Evolutionary conservation across 2,797 vertebrate species (phyloP).

Genomic region (Acanthurus lineatus): DNA sequence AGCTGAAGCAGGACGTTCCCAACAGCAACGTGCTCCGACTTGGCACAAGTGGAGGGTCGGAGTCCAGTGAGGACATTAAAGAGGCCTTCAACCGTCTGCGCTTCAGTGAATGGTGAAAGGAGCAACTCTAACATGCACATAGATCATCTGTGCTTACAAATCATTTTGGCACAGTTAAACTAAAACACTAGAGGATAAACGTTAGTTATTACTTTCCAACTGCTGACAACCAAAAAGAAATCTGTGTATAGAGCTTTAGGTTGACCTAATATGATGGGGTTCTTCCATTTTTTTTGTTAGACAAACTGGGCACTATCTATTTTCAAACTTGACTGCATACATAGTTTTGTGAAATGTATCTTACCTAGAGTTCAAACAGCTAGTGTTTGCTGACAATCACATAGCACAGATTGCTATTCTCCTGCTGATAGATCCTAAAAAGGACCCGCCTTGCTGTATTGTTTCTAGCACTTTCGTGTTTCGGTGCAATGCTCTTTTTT

Average conservation of each 20-base stretch:
- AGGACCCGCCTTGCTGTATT: constrained; percentile 31
- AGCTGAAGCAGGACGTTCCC: constrained; percentile 88
- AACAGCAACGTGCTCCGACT: constrained; percentile 82
- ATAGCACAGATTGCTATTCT: constrained; percentile 21
- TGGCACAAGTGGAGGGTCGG: constrained; percentile 31
- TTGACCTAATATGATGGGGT: constrained; percentile 28
- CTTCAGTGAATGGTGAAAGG: constrained; percentile 83
- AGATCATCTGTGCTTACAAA: background rate
- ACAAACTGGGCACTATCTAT: constrained; percentile 9
- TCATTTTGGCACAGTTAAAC: background rate
- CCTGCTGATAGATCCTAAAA: constrained; percentile 55
- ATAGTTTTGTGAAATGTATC: constrained; percentile 3
- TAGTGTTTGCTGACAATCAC: constrained; percentile 47
- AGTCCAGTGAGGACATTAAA: constrained; percentile 81
- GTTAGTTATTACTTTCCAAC: constrained; percentile 31
- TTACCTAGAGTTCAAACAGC: constrained; percentile 21
- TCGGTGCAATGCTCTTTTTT: constrained; percentile 16
- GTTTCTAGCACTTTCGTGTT: constrained; percentile 49
- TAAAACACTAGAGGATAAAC: constrained; percentile 47
- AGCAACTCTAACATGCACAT: background rate
- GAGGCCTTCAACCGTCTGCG: constrained; percentile 89
- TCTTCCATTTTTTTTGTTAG: constrained; percentile 7
- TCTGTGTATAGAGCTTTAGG: constrained; percentile 11
- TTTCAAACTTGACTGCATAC: constrained; percentile 10
- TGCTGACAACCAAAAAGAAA: constrained; percentile 57